Conservation (phyloP, 2,113 vertebrate genomes). For the Falcunculus frontatus region DNA sequence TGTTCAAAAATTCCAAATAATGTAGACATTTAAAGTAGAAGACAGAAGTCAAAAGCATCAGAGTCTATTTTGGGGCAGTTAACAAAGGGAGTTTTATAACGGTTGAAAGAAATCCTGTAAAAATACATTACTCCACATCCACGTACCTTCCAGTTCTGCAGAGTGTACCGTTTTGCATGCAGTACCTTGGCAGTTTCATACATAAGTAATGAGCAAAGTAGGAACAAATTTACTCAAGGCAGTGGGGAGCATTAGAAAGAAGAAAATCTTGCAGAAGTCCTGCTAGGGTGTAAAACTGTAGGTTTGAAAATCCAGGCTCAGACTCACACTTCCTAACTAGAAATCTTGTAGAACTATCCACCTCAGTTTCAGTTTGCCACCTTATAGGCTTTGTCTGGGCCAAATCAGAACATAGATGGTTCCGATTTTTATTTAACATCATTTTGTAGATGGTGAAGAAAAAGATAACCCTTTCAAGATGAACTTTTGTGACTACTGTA, state of each 20-base stretch:
- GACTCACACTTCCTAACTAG: neutral
- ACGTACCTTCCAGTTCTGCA: neutral
- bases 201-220: neutral
- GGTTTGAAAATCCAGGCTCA: neutral
- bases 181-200: neutral
- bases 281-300: neutral
- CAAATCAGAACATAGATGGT: neutral
- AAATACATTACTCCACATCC: neutral
- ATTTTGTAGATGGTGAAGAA: neutral
- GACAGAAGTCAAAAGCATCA: neutral
- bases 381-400: neutral
- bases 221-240: neutral
- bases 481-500: neutral
- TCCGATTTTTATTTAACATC: neutral
- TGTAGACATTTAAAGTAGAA: neutral
- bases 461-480: neutral
- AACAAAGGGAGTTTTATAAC: neutral
- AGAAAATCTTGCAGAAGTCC: neutral
- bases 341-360: neutral
- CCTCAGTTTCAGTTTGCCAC: neutral
- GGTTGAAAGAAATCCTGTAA: neutral
- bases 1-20: neutral
- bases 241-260: neutral
- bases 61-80: neutral
- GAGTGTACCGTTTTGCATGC: rapidly evolving